A percentile compares a stretch with the other conserved stretches of the same genome.
Conservation (phyloP, 2,888 invertebrate genomes). For the Chrysina gloriosa region DNA sequence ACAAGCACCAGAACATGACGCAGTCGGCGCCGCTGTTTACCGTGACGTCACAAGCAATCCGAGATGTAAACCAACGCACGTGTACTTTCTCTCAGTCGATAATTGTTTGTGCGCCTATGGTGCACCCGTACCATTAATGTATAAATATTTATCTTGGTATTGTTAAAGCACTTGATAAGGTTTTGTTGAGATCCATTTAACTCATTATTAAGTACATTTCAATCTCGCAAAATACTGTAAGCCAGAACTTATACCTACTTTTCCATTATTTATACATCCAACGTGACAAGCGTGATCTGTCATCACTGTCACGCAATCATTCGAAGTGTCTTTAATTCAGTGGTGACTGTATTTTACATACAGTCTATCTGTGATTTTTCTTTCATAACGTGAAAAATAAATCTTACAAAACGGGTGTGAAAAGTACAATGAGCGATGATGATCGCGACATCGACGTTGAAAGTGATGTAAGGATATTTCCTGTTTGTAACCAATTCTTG, state of each 20-base stretch:
- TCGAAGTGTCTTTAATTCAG: background rate
- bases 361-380: conserved; percentile 12
- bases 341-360: background rate
- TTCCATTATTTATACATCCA: too few relatives aligned
- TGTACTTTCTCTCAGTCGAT: background rate
- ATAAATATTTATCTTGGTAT: background rate
- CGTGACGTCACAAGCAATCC: background rate
- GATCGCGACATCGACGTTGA: conserved; percentile 95
- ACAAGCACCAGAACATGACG: too few relatives aligned
- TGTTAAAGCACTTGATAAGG: background rate
- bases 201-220: too few relatives aligned
- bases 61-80: conserved; percentile 16
- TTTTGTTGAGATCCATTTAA: too few relatives aligned
- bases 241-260: too few relatives aligned
- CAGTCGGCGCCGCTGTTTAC: background rate
- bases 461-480: conserved; percentile 95
- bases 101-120: background rate
- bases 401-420: conserved; percentile 45
- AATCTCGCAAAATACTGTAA: background rate
- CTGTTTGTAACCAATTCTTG: conserved; percentile 47
- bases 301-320: conserved; percentile 12
- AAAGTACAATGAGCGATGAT: conserved; percentile 86
- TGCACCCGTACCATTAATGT: background rate
- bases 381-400: conserved; percentile 28
- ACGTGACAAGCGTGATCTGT: conserved; percentile 25